Evolutionary conservation across 2,113 vertebrate species (phyloP).

Genomic region (Elephas maximus): DNA sequence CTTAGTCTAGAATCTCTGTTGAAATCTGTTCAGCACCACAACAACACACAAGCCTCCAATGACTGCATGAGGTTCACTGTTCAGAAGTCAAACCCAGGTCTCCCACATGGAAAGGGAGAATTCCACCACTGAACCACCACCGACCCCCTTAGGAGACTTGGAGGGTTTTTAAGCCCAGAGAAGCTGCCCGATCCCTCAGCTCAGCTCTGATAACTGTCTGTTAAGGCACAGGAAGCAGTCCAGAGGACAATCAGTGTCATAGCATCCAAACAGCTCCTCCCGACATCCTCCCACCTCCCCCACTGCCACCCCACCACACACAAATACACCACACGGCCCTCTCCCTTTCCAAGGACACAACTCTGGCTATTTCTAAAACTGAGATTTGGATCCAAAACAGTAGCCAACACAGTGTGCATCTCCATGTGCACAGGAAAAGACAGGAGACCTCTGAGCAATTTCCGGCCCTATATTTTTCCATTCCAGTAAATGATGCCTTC

Average conservation of each 20-base stretch:
- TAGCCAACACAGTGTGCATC: conserved; percentile 27
- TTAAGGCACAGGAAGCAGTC: conserved; percentile 35
- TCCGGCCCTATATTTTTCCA: conserved; percentile 76
- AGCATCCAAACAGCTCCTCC: conserved; percentile 26
- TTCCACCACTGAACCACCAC: neutral
- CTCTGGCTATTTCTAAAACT: conserved; percentile 69
- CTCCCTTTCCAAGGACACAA: conserved; percentile 74
- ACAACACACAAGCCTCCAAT: neutral
- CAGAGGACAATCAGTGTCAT: neutral
- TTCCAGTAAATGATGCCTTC: conserved; percentile 80
- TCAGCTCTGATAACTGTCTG: neutral
- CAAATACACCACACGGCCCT: neutral
- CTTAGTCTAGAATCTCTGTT: neutral
- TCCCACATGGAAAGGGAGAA: neutral
- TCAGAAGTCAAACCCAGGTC: neutral
- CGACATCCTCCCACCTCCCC: neutral
- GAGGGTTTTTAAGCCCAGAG: neutral
- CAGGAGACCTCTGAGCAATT: conserved; percentile 79
- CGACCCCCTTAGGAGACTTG: neutral
- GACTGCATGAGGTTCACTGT: neutral
- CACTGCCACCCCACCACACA: neutral
- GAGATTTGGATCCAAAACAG: conserved; percentile 73
- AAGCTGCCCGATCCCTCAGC: neutral
- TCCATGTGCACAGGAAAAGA: conserved; percentile 77
- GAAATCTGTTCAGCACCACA: neutral